Conservation (phyloP, 2,113 vertebrate genomes). For the Anser cygnoides region DNA sequence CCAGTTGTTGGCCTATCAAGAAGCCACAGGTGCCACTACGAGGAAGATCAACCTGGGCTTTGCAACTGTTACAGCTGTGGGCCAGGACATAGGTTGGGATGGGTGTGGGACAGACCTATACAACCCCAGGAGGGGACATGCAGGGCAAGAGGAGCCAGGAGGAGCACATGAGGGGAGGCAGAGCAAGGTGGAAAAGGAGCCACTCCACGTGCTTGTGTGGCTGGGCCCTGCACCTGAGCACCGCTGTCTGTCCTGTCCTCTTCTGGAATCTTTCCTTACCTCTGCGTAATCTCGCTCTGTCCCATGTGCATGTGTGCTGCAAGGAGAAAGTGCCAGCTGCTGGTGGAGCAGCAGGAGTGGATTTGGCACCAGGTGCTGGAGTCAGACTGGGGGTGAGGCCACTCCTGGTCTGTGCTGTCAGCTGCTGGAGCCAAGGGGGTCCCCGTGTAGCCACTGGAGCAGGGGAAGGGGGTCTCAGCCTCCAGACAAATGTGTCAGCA, state of each 20-base stretch:
- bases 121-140: too few relatives aligned
- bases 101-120: too few relatives aligned
- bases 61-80: too few relatives aligned
- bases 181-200: too few relatives aligned
- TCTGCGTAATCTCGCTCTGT: neutral
- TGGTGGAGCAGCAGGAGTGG: fast-evolving
- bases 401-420: neutral
- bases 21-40: too few relatives aligned
- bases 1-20: too few relatives aligned
- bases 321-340: neutral
- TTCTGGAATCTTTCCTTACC: neutral
- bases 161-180: too few relatives aligned
- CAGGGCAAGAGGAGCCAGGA: too few relatives aligned
- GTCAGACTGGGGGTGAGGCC: too few relatives aligned
- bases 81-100: too few relatives aligned
- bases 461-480: neutral
- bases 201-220: neutral
- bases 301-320: neutral
- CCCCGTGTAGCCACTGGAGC: neutral
- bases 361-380: neutral
- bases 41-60: too few relatives aligned
- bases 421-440: too few relatives aligned
- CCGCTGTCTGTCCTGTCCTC: neutral
- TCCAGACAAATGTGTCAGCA: neutral
- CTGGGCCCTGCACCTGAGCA: neutral